Evolutionary conservation across 2,797 vertebrate genomes (phyloP), one percentile per base, ranked within the genome.

Genomic region (Myiotriccus ornatus): DNA sequence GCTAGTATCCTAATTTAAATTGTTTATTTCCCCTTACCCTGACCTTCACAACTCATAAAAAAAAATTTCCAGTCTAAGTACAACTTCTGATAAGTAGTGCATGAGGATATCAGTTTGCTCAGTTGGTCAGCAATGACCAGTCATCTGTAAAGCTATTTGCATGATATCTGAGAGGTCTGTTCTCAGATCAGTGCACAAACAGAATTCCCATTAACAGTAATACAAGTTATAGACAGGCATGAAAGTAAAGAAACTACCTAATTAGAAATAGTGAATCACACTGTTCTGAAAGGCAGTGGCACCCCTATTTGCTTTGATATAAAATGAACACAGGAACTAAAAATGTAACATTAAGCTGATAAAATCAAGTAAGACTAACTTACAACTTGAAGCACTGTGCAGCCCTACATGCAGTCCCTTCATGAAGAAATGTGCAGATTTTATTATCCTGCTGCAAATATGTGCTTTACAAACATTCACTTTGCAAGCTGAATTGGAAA

Each of bases 201-300:
- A 93, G 84, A 90, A 93, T 94, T 96, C 60, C 35, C 55, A 87
- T 89, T 95, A 88, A 84, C 74, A 75, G 44, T 71, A 94, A 93
- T 81, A 52, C 12, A 78, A 78, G 25, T 69, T 94, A 91, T 55
- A 22, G 41, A 32, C 30, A 73, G n/a, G 34, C 27, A 89, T 57
- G 76, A 93, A 94, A 91, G 53, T 69, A 84, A 90, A 93, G 80
- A 84, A 83, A 64, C 32, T 91, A 47, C 76, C 30, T 93, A 90
- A 91, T 85, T 96, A 80, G 78, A 82, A 70, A 80, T 92, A 94
- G 86, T 83, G 57, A 83, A 85, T 93, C 21, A 93, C 68, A 14
- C 16, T 27, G 18, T 37, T 70, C 35, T 89, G 49, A 89, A 94
- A 90, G 34, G 21, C n/a, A 67, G 37, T 35, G 17, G 5, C 3